These are phyloP conservation scores for Noturus placidus DNA, from an alignment of 2,113 vertebrate genomes.

Conservation along the genomic window DNA sequence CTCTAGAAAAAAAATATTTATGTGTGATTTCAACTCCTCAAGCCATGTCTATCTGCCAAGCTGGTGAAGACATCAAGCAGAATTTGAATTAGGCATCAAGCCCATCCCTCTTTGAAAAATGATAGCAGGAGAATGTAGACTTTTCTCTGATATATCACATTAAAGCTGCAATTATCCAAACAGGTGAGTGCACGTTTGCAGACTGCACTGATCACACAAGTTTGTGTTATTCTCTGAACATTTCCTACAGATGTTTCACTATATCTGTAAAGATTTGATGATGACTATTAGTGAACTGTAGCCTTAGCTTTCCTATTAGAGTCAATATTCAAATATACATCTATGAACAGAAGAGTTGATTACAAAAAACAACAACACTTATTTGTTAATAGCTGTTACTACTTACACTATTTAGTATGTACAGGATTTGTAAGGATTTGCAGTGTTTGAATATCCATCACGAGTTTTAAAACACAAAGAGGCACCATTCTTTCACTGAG, in stretches of 20 bases:
- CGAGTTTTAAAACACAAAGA: neutral
- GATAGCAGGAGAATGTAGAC: conserved; percentile 39
- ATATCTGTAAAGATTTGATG: neutral
- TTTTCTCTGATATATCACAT: conserved; percentile 38
- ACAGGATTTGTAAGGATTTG: neutral
- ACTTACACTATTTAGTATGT: neutral
- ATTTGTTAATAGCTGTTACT: neutral
- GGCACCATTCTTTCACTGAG: neutral
- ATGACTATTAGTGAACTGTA: neutral
- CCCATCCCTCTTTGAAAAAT: conserved; percentile 23
- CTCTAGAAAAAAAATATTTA: neutral
- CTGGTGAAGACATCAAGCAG: neutral
- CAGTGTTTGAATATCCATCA: neutral
- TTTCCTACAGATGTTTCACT: neutral
- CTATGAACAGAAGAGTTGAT: neutral
- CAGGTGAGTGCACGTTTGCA: conserved; percentile 51
- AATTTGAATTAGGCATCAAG: neutral
- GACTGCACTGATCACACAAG: neutral
- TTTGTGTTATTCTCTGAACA: conserved; percentile 13
- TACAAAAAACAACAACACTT: neutral
- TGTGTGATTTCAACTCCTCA: conserved; percentile 2
- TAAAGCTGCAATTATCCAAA: conserved; percentile 53
- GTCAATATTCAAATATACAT: neutral
- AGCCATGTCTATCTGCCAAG: conserved; percentile 6
- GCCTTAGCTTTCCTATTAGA: neutral